Base-by-base conservation (phyloP, 2,113 vertebrate species). In the Struthio camelus region DNA sequence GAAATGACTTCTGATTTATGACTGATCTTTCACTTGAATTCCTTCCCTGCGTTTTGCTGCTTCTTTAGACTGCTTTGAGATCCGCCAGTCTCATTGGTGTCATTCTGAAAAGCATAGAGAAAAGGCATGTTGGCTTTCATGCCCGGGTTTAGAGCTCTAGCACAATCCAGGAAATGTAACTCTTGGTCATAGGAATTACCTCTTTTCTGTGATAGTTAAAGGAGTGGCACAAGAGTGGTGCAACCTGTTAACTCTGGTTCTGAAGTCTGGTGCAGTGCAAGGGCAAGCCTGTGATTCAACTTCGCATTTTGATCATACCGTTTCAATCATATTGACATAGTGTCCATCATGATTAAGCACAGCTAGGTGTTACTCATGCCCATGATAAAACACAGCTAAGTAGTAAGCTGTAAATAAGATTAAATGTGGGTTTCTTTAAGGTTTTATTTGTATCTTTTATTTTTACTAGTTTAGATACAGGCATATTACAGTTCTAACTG, bases 121-220 rank as follows among this genome's bases (percentile, higher is more conserved):
- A 61, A 89, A 58, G 23, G 4, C 0, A 0, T 0, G 0, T 4
- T 59, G 6, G 6, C 25, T 88, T 85, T 79, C 20, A 3, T 1
- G 4, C 25, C 8, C 0, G 5, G 20, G 46, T 24, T 75, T 8
- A 36, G 34, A 73, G 32, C 34, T 54, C 2, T 3, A 61, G 36
- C 27, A 8, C 16, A 13, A 54, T 36, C 20, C 44, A n/a, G 14
- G 67, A 62, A 62, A 23, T 14, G 25, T 2, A 16, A 23, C 27
- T 48, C 9, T 44, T 46, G 6, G 51, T 78, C 1, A 1, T 15
- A 25, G n/a, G n/a, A 65, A 9, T n/a, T 54, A 12, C 8, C 6
- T 51, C 42, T 51, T 30, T 61, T 50, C 53, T 46, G 8, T 13
- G 14, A 5, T 10, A 30, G 24, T 51, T 36, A 38, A 70, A 18